Evolutionary conservation across 2,797 vertebrate species (phyloP), one percentile per base, ranked within the genome.

Genomic region (Sternotherus odoratus): DNA sequence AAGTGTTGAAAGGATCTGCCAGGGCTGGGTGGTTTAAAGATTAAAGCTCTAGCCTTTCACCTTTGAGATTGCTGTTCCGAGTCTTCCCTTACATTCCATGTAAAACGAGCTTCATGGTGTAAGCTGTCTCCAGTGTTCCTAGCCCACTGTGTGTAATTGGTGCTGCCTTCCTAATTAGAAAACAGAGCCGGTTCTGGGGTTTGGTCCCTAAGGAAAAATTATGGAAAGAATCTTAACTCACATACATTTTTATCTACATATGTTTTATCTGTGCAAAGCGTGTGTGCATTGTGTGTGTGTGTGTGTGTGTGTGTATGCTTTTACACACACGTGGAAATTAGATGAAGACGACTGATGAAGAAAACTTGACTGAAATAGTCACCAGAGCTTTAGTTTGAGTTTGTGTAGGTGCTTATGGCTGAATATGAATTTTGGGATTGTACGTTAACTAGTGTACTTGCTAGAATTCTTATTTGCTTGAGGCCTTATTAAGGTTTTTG

Each of bases 81-180:
- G 4, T 77, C 48, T 97, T 94, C 83, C 92, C 80, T 92, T 92
- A 79, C 57, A 77, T 91, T 89, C 39, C 24, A 30, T 63, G 77
- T 85, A 92, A 94, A 97, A 96, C 50, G 39, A 96, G 57, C 80
- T 96, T 94, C 50, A 74, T 51, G 79, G 30, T 92, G 8, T 75
- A 81, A 83, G 57, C 77, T 75, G 50, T 80, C 56, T 53, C 66
- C 33, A 2, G 23, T 82, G 66, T 93, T 94, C 79, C 54, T 11
- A 63, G 3, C 28, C 48, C 74, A 48, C 33, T 91, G 49, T 79
- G 26, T 93, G n/a, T 23, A 94, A 60, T 77, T 92, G 74, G 26
- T 82, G 33, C 75, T 80, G 86, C 79, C 69, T 85, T 94, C 0
- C 2, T 91, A 90, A 88, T 12, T 90, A 79, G 74, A 89, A 93